Evolutionary conservation across 2,113 vertebrate genomes (phyloP).

Genomic region (Ochotona princeps): DNA sequence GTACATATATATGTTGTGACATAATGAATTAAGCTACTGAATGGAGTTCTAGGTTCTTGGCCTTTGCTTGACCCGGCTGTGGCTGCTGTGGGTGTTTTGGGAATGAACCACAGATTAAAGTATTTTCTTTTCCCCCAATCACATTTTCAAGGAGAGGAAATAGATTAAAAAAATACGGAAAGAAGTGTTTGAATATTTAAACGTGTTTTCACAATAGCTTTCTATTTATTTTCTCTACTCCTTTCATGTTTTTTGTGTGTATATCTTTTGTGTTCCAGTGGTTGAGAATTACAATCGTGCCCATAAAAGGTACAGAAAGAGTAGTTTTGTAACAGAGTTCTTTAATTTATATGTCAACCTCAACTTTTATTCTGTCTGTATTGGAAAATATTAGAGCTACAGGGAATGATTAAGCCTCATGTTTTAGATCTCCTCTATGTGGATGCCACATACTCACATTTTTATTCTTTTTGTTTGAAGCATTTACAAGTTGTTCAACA

Average conservation of each 20-base stretch:
- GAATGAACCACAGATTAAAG: no score
- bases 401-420: not conserved
- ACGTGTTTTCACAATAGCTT: not conserved
- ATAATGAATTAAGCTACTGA: no score
- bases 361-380: constrained; percentile 3
- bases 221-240: not conserved
- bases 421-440: not conserved
- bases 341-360: constrained; percentile 33
- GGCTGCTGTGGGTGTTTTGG: no score
- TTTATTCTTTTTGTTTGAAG: constrained; percentile 46
- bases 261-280: constrained; percentile 27
- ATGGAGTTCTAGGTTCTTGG: no score
- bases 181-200: not conserved
- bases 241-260: constrained; percentile 5
- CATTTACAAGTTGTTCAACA: not conserved
- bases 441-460: not conserved
- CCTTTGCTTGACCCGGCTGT: no score
- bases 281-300: constrained; percentile 61
- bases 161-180: not conserved
- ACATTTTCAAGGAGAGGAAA: no score
- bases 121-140: no score
- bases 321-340: constrained; percentile 11
- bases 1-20: no score
- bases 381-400: constrained; percentile 34
- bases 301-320: not conserved